Conservation (phyloP, 2,797 vertebrate genomes). For the Chrysocyon brachyurus region DNA sequence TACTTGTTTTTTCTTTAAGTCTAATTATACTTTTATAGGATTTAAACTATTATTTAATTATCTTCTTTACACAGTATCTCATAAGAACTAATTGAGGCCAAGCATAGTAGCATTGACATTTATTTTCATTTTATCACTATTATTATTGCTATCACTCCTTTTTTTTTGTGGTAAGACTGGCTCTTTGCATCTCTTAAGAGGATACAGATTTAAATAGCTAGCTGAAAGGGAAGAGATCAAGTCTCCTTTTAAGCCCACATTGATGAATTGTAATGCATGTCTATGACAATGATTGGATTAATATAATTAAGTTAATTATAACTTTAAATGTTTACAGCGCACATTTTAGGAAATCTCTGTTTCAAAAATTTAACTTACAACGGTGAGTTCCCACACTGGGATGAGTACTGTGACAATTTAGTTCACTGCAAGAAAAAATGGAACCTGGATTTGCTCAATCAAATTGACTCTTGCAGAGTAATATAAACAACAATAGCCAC, state of each 20-base stretch:
- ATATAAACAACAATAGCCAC: not conserved
- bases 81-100: conserved; percentile 56
- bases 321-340: not conserved
- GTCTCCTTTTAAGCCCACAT: not conserved
- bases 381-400: not conserved
- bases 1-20: conserved; percentile 42
- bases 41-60: conserved; percentile 69
- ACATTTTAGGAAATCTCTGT: not conserved
- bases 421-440: not conserved
- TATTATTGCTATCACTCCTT: not conserved
- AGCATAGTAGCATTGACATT: conserved; percentile 33
- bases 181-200: not conserved
- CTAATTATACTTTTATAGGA: conserved; percentile 72
- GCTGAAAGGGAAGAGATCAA: not conserved
- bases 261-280: not conserved
- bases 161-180: not conserved
- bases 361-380: not conserved
- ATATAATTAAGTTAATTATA: conserved; percentile 15
- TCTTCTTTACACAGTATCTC: conserved; percentile 14
- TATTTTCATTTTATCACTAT: conserved; percentile 60
- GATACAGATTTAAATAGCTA: conserved; percentile 13
- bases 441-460: not conserved
- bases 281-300: not conserved
- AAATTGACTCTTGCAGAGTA: not conserved
- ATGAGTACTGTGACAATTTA: conserved; percentile 14